Base-by-base conservation (phyloP, 2,888 invertebrate species). In the Eudemis profundana region DNA sequence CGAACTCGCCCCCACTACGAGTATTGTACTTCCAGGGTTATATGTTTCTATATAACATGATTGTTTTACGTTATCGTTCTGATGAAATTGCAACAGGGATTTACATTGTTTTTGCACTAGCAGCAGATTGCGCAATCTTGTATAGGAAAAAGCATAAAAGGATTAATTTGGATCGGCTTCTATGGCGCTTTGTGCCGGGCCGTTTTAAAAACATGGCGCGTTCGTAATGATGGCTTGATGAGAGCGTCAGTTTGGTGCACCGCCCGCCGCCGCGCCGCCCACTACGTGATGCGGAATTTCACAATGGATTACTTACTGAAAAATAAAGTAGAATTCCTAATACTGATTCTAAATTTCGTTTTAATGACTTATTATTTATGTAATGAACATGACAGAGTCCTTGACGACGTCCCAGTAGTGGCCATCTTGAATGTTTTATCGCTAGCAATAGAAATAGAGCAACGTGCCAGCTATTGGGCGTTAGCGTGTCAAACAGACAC, bases 141-240 rank as follows among this genome's bases (percentile, higher is more conserved):
- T 36, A 66, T 61, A 50, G 79, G 77, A 81, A 84, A 78, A 83
- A 85, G 80, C 82, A 84, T 86, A 85, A 83, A 79, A 78, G 82
- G 83, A 85, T 89, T 89, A 88, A 88, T 89, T 89, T 86, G 82
- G 83, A 85, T 83, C 82, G 74, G 77, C 72, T 81, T 82, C 79
- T 80, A 84, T 81, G 63, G 63, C 63, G 63, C 63, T 57, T 57
- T 51, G 84, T 83, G 86, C 81, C 76, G 83, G 84, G 87, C 87
- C 85, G 84, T 91, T 91, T 88, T 87, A 89, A 90, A 91, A 91
- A 91, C 87, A 84, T 90, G 90, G 90, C 85, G 89, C 89, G 76
- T 79, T 79, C 87, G 84, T 89, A 90, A 90, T 89, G 89, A 87
- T 85, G 83, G 85, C 89, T 89, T 89, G 89, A 89, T 89, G 89